Conservation (phyloP, 2,888 invertebrate species). For the Brenthis hecate region DNA sequence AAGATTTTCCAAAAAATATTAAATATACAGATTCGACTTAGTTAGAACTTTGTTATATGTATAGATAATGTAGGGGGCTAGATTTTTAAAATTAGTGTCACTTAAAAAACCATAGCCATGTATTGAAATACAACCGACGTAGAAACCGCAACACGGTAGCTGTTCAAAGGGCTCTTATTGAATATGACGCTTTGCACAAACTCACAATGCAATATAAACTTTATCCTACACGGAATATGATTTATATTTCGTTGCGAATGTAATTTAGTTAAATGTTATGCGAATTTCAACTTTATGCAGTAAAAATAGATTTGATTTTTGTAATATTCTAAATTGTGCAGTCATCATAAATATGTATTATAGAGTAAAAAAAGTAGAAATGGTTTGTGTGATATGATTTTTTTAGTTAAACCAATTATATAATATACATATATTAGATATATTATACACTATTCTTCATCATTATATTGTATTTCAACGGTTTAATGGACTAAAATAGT, state of each 20-base stretch:
- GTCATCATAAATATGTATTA: slow-evolving; percentile 5
- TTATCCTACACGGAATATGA: not conserved
- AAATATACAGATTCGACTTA: not conserved
- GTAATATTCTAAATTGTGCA: slow-evolving; percentile 8
- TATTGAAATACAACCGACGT: slow-evolving; percentile 33
- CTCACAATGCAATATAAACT: slow-evolving; percentile 9
- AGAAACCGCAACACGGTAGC: slow-evolving; percentile 38
- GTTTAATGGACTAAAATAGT: too few species aligned
- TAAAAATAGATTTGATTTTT: slow-evolving; percentile 21
- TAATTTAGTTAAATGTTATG: not conserved
- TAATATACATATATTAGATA: too few species aligned
- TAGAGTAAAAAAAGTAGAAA: slow-evolving; percentile 14
- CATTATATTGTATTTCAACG: too few species aligned
- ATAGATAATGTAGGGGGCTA: not conserved
- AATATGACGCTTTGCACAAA: slow-evolving; percentile 29
- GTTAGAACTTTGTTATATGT: not conserved
- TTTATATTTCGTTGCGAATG: slow-evolving; percentile 6
- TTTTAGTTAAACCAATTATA: too few species aligned
- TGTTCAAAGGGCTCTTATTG: slow-evolving; percentile 38
- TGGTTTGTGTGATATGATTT: not conserved
- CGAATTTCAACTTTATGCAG: slow-evolving; percentile 21
- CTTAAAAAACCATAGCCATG: slow-evolving; percentile 21
- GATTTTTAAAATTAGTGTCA: not conserved
- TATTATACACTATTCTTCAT: too few species aligned
- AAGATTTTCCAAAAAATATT: too few species aligned